Base-by-base conservation (phyloP, 2,113 vertebrate genomes). In the Nasalis larvatus region DNA sequence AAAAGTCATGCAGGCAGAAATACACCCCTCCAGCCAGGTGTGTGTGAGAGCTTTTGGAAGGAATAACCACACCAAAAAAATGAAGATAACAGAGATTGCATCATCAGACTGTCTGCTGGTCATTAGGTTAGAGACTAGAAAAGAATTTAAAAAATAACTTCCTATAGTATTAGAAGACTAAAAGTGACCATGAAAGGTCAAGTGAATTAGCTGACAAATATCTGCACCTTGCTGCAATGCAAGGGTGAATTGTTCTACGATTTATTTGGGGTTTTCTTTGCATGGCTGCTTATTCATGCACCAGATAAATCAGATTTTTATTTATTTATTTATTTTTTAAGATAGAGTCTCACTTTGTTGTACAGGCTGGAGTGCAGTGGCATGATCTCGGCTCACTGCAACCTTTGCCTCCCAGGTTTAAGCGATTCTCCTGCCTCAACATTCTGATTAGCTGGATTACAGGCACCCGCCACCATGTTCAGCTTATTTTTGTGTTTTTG, bases 211-310 rank as follows among this genome's bases (percentile, higher is more conserved):
- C 4, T 49, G 92, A 78, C 47, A 92, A 56, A 52, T 89, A 69
- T 45, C 78, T 86, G 78, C 87, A 85, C 23, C 84, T 86, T 66
- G 32, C n/a, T 89, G 68, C n/a, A 76, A 77, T 0, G 6, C 21
- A 60, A 95, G 17, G 49, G 66, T 77, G 54, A 66, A 49, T 90
- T 45, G 80, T 73, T 77, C 37, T 23, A 76, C 69, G 45, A 80
- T 95, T 80, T 81, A 74, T 56, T 89, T 87, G 35, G 11, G 32
- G 12, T 76, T 96, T 97, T 68, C 76, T 69, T 86, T 69, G 52
- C 23, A 54, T 35, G 74, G 35, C 58, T 95, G 32, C 47, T 68
- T 66, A 40, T 32, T 89, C 35, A 27, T 2, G 25, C 27, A 60
- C 47, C 25, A 54, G 25, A 80, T 3, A 47, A 4, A 69, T 37